Conservation (phyloP, 1,140 invertebrate genomes). For the Caenorhabditis latens region DNA sequence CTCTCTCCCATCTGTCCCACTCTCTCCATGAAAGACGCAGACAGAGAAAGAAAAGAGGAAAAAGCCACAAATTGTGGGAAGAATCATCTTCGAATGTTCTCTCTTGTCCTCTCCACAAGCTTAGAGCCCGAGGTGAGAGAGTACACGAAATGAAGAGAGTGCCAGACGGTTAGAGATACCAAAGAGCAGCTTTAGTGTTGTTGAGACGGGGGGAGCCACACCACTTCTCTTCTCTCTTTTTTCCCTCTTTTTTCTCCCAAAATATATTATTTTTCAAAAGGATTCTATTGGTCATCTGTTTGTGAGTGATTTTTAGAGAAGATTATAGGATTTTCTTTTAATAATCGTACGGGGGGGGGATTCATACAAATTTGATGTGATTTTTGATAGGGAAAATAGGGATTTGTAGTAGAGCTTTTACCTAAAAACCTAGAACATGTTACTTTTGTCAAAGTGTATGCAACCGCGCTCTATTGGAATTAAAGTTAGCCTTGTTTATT, state of each 20-base stretch:
- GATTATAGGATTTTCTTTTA: no score
- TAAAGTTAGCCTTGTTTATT: no score
- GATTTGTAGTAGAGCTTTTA: no score
- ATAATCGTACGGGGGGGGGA: no score
- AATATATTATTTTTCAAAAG: background rate
- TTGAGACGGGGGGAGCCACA: background rate
- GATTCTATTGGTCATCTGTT: no score
- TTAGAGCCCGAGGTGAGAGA: background rate
- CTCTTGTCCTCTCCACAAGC: background rate
- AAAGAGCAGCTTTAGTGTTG: constrained; percentile 27
- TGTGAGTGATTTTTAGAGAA: no score
- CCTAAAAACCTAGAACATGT: no score
- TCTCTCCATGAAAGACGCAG: background rate
- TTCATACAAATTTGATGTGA: no score
- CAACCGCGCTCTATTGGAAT: no score
- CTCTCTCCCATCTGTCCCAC: no score
- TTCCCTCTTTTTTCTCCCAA: background rate
- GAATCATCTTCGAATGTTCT: constrained; percentile 30
- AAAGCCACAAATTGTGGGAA: constrained; percentile 15
- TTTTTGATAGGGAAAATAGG: no score
- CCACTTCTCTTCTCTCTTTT: background rate
- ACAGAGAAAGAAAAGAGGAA: background rate
- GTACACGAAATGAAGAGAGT: background rate
- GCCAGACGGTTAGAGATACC: background rate
- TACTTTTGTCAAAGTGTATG: no score